Evolutionary conservation across 2,797 vertebrate genomes (phyloP), one percentile per base, ranked within the genome.

Genomic region (Discoglossus pictus): DNA sequence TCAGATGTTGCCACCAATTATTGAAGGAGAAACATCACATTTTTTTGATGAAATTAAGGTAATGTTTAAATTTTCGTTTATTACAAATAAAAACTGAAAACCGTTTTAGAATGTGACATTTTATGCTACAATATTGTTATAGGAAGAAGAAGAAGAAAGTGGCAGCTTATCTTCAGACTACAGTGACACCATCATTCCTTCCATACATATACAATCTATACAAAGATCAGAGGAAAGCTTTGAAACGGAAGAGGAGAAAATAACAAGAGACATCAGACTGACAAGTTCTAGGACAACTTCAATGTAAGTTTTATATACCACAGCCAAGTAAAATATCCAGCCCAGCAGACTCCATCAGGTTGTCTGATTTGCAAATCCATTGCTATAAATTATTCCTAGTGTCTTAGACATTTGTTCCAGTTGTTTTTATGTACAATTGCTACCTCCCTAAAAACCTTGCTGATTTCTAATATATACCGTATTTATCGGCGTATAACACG

Each of bases 31-130:
- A 89, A 98, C 96, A 1, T 89, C 96, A 55, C 95, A 98, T 76
- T 98, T 98, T 79, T 98, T 96, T 84, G 96, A 97, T 75, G 95
- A 98, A 85, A 95, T 98, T 74, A 91, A 95, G 87, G 96, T 97
- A 64, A 38, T 9, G 2, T 34, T n/a, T 17, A 9, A 5, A 13
- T 17, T 16, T 34, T 4, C 24, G n/a, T n/a, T n/a, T 24, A 15
- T n/a, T 16, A 13, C 23, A 36, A 60, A 31, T 27, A 2, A 2
- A 9, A 38, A 11, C 35, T 0, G 1, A 64, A 5, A 42, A 10
- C 1, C 17, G 47, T 1, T n/a, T 60, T 50, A 56, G 7, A 52
- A 73, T 46, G 73, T 51, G 20, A 27, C n/a, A 2, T 65, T 1
- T 44, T 67, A 25, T 24, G 12, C 7, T 47, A 59, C 25, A 8